Conservation (phyloP, 2,797 vertebrate genomes). For the Acrocephalus scirpaceus region DNA sequence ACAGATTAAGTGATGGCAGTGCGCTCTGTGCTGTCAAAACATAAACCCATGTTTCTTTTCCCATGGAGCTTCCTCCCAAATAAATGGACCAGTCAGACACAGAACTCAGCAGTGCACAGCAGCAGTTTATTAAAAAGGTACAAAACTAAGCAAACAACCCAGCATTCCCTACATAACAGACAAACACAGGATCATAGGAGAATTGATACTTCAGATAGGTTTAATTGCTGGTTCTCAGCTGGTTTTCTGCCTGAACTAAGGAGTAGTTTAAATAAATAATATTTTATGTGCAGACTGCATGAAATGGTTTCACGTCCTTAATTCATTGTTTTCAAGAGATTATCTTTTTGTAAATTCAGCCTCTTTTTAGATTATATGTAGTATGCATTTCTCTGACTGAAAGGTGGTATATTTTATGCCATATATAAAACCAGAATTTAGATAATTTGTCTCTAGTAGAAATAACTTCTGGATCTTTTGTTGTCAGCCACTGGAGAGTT, state of each 20-base stretch:
- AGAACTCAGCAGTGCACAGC: conserved; percentile 25
- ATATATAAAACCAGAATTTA: neutral
- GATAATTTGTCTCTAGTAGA: neutral
- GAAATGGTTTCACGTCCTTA: neutral
- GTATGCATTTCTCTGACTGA: neutral
- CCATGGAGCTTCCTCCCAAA: conserved; percentile 24
- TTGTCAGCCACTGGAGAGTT: neutral
- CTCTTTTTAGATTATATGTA: neutral
- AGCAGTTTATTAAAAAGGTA: conserved; percentile 28
- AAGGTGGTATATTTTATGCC: neutral
- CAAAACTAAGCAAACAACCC: conserved; percentile 33
- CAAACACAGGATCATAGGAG: conserved; percentile 54
- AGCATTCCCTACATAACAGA: conserved; percentile 21
- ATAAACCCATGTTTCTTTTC: conserved; percentile 20
- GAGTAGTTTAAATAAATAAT: conserved; percentile 31
- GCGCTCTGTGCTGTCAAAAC: conserved; percentile 45
- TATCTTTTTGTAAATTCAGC: neutral
- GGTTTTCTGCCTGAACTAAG: conserved; percentile 65
- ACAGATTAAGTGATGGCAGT: conserved; percentile 58
- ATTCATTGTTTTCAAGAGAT: conserved; percentile 13
- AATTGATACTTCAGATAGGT: conserved; percentile 60
- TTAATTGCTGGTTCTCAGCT: conserved; percentile 72
- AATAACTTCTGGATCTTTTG: neutral
- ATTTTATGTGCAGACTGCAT: neutral
- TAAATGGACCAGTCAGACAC: conserved; percentile 27